Conservation (phyloP, 1,140 invertebrate species). For the Cheumatopsyche charites region DNA sequence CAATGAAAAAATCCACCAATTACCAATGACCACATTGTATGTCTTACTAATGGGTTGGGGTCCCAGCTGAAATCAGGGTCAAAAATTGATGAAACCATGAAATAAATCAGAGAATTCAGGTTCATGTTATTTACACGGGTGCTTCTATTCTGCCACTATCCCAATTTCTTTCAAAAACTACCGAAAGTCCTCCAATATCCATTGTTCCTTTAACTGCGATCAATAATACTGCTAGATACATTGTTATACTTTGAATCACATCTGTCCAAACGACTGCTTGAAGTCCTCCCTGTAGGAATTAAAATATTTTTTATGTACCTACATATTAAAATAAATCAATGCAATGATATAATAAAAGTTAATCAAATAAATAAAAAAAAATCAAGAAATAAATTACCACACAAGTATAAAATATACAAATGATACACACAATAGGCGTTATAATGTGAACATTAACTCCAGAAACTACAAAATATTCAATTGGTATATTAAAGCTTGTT, state of each 20-base stretch:
- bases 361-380: too few relatives aligned
- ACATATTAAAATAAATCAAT: too few relatives aligned
- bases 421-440: conserved; percentile 80
- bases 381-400: too few relatives aligned
- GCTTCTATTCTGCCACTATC: conserved; percentile 76
- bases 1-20: conserved; percentile 84
- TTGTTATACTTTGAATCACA: conserved; percentile 84
- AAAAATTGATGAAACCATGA: conserved; percentile 27
- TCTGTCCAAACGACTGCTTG: conserved; percentile 95
- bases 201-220: conserved; percentile 80
- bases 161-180: conserved; percentile 72
- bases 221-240: conserved; percentile 82
- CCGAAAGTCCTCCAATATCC: conserved; percentile 76
- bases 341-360: too few relatives aligned
- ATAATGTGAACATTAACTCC: conserved; percentile 82
- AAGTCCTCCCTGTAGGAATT: conserved; percentile 75
- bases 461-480: conserved; percentile 78
- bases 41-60: conserved; percentile 71
- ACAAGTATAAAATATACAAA: conserved; percentile 91
- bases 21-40: conserved; percentile 77
- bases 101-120: background rate
- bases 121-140: conserved; percentile 67
- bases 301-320: background rate
- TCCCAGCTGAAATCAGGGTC: conserved; percentile 62
- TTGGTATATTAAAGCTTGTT: too few relatives aligned